Evolutionary conservation across 2,888 invertebrate genomes (phyloP), one percentile per base, ranked within the genome.

Genomic region (Drosophila buzzatii): DNA sequence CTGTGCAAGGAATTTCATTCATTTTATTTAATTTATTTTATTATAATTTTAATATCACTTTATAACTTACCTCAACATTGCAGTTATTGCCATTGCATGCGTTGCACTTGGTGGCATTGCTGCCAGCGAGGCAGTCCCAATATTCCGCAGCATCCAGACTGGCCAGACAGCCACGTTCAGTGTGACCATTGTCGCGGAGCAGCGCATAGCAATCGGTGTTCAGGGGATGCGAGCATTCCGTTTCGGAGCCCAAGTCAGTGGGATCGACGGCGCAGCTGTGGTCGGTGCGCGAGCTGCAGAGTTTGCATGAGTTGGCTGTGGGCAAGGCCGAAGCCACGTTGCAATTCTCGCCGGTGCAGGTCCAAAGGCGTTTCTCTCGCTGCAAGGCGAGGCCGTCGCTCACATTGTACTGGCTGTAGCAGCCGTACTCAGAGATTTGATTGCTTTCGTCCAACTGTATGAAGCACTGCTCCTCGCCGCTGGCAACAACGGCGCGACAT

Each of bases 151-250:
- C 79, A 3, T 90, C 82, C 37, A 92, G 68, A 4, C 66, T 73
- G 10, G 83, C 72, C 0, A 91, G 56, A 12, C 92, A 92, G 5
- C 92, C 92, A 0, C 93, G 90, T 51, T 91, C 91, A 0, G 91
- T 92, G 66, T 90, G 85, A 16, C 92, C 92, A 77, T 76, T 59
- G 0, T 71, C 68, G 35, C 91, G 71, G 0, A 91, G 45, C 10
- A 92, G 69, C 0, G 82, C 70, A 47, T 92, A 92, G 49, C 92
- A 92, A 14, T 89, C 81, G 0, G 90, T 88, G 45, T 85, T 84
- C 0, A 90, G 70, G 0, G 51, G 2, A 14, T 74, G 68, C 0
- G 56, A 55, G 66, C 92, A 92, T 6, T 41, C 12, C 0, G 89
- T 86, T 0, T 31, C 16, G 5, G 86, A 41, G 0, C 0, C 1